These are phyloP conservation scores for Macrophya annulata DNA, from an alignment of 2,888 invertebrate species.

Conservation along the genomic window DNA sequence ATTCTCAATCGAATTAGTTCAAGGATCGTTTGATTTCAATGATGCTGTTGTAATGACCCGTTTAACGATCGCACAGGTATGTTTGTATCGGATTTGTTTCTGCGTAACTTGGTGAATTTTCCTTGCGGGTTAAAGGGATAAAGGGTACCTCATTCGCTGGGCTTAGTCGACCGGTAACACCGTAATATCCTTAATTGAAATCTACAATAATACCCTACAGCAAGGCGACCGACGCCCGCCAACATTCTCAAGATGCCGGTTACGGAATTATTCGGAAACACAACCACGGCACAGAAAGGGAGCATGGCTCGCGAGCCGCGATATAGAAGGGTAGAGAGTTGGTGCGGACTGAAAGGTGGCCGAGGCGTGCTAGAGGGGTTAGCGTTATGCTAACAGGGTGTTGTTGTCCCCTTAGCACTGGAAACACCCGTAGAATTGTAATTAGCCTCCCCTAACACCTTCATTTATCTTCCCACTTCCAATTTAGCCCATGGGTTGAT, in stretches of 20 bases:
- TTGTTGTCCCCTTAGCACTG: slow-evolving; percentile 64
- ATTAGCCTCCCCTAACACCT: slow-evolving; percentile 66
- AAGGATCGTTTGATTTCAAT: neutral
- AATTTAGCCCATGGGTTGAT: slow-evolving; percentile 60
- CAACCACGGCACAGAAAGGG: slow-evolving; percentile 22
- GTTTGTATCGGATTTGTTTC: neutral
- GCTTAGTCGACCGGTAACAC: slow-evolving; percentile 33
- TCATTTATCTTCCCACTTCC: slow-evolving; percentile 66
- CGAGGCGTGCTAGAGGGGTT: slow-evolving; percentile 49
- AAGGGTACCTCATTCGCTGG: slow-evolving; percentile 19
- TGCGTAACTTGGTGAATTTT: slow-evolving; percentile 3
- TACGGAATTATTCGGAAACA: slow-evolving; percentile 55
- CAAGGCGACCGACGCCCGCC: neutral
- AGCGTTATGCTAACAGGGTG: slow-evolving; percentile 63
- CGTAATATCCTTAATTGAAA: slow-evolving; percentile 49
- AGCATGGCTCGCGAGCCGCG: neutral
- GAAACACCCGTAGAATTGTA: slow-evolving; percentile 63
- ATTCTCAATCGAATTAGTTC: neutral
- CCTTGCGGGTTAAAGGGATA: neutral
- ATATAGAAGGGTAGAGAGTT: slow-evolving; percentile 24
- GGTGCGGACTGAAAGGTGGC: slow-evolving; percentile 30
- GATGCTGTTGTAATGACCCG: slow-evolving; percentile 4
- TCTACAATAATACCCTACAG: slow-evolving; percentile 38
- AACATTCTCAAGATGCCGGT: slow-evolving; percentile 45
- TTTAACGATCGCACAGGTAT: neutral